phyloP scores from a whole-genome alignment of 2,888 invertebrate genomes.

The Gastrophysa polygoni region DNA sequence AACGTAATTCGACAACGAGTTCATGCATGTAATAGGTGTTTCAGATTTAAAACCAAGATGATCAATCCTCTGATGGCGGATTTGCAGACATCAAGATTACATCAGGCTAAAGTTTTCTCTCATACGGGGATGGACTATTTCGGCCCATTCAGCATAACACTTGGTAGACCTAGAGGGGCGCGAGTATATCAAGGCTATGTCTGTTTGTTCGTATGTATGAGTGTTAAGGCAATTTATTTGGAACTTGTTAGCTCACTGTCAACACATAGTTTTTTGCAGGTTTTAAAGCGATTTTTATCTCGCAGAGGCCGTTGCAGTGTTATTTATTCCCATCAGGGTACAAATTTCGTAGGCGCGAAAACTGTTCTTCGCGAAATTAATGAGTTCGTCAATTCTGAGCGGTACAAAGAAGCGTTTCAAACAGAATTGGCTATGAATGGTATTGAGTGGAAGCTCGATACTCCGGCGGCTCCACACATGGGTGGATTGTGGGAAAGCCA shows the following conservation, averaged over 20 bases:
- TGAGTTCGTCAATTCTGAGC: background rate
- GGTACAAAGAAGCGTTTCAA: background rate
- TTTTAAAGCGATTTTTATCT: background rate
- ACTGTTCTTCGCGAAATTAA: background rate
- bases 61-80: too few relatives aligned
- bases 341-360: background rate
- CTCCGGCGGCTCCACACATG: constrained; percentile 2
- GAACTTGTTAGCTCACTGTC: background rate
- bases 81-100: background rate
- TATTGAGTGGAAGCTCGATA: constrained; percentile 9
- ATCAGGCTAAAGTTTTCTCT: background rate
- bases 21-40: too few relatives aligned
- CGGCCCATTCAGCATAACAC: too few relatives aligned
- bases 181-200: too few relatives aligned
- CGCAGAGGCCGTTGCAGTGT: background rate
- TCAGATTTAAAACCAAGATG: too few relatives aligned
- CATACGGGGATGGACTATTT: too few relatives aligned
- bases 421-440: background rate
- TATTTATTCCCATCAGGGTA: background rate
- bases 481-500: constrained; percentile 16
- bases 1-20: too few relatives aligned
- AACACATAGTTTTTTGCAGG: background rate
- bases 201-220: too few relatives aligned
- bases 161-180: too few relatives aligned
- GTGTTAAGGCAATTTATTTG: background rate